Base-by-base conservation (phyloP, 2,797 vertebrate species). In the Limosa lapponica region DNA sequence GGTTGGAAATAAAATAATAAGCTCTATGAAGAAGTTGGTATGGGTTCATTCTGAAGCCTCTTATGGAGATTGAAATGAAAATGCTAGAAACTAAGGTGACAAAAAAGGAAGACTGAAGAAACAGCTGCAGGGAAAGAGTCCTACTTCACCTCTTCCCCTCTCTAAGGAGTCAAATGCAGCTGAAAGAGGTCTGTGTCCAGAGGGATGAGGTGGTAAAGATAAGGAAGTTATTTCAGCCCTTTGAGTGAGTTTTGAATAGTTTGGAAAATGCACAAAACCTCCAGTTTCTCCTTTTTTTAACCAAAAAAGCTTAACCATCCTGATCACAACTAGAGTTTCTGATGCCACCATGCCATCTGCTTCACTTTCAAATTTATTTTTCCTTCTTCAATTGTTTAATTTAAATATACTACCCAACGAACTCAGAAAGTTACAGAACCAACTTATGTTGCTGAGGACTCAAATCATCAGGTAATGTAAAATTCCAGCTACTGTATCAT, bases 121-220 rank as follows among this genome's bases (percentile, higher is more conserved):
- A 75, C 12, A 59, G 11, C 8, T 1, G 3, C 7, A 3, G 6
- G 11, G 1, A 24, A n/a, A 51, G 24, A 24, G 5, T 55, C 12
- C 27, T 72, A 37, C 24, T 66, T 75, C 48, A 54, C 16, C 8
- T 66, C 11, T 27, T 49, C 28, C 24, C 57, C 8, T 25, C 11
- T 70, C 90, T 59, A 82, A 66, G 64, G 16, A 89, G 27, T 48
- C 20, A 49, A 79, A 84, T 16, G 11, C 8, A 87, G 27, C 61
- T 23, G 13, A 82, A 51, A 82, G 44, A 66, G 8, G 6, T 46
- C 37, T 65, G 14, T 39, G 10, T 61, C 18, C 46, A 65, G 83
- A 71, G 20, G 11, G 6, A 66, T 12, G 11, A 62, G 22, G 25
- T 16, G 6, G 12, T 32, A 66, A 92, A 82, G 14, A 34, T 13